Evolutionary conservation across 2,113 vertebrate species (phyloP).

Genomic region (Saimiri boliviensis): DNA sequence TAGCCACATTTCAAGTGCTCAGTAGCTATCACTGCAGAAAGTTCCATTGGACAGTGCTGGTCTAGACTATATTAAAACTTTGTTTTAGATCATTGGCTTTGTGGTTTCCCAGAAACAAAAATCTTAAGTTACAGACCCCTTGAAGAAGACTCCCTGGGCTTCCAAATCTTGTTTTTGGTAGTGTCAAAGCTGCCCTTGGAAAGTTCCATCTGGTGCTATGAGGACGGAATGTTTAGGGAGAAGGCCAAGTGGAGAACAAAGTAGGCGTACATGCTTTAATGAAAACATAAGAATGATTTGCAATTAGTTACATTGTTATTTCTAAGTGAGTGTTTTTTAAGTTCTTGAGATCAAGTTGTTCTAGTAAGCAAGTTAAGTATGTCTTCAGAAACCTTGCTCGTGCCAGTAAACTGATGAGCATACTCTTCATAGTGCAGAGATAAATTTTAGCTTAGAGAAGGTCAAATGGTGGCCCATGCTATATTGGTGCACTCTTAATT

Average conservation of each 20-base stretch:
- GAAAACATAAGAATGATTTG: slow-evolving; percentile 20
- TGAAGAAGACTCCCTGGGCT: neutral
- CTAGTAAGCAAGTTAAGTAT: slow-evolving; percentile 24
- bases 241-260: neutral
- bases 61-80: neutral
- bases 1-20: neutral
- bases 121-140: neutral
- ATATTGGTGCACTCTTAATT: slow-evolving; percentile 48
- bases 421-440: neutral
- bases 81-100: neutral
- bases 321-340: slow-evolving; percentile 34
- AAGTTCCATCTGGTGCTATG: neutral
- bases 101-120: neutral
- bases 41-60: neutral
- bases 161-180: neutral
- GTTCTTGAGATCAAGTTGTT: slow-evolving; percentile 58
- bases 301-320: slow-evolving; percentile 16
- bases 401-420: slow-evolving; percentile 14
- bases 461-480: neutral
- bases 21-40: neutral
- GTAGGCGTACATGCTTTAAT: neutral
- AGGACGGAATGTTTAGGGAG: neutral
- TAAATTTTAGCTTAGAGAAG: neutral
- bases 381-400: slow-evolving; percentile 34
- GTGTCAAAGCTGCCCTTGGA: neutral